Evolutionary conservation across 35 echinoderm and acorn worm species (phyloP).

Genomic region (Anneissia japonica): DNA sequence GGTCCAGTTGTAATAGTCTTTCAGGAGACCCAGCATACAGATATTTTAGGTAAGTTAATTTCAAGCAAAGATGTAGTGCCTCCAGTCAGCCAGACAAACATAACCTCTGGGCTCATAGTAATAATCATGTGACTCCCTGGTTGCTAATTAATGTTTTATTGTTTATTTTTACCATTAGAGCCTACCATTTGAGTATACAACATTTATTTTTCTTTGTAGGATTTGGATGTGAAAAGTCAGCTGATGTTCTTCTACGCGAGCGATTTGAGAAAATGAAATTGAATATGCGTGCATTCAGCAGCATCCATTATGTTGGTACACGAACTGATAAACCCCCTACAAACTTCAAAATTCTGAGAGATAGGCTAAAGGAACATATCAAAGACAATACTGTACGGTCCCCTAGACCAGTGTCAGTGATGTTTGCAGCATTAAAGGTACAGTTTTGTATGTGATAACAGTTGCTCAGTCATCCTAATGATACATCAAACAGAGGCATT

Average conservation of each 20-base stretch:
- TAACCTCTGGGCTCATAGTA: no score
- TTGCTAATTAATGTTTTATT: no score
- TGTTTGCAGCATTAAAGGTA: slow-evolving; percentile 76
- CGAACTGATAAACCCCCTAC: slow-evolving; percentile 52
- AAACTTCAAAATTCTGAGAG: slow-evolving; percentile 49
- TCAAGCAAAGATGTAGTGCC: no score
- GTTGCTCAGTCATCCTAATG: no score
- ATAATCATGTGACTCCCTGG: no score
- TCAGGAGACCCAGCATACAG: slow-evolving; percentile 86
- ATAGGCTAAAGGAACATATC: slow-evolving; percentile 50
- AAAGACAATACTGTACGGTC: slow-evolving; percentile 78
- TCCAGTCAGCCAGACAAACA: no score
- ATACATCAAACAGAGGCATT: no score
- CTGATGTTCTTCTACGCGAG: slow-evolving; percentile 73
- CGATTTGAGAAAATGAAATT: slow-evolving; percentile 71
- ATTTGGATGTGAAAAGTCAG: slow-evolving; percentile 15
- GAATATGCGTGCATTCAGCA: slow-evolving; percentile 79
- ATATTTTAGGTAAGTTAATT: slow-evolving; percentile 67
- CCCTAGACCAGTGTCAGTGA: slow-evolving; percentile 53
- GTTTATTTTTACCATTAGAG: no score
- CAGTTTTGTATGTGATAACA: no score
- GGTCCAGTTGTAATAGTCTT: slow-evolving; percentile 94
- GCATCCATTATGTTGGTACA: slow-evolving; percentile 82
- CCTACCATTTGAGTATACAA: background rate
- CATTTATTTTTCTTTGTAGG: background rate